Evolutionary conservation across 1,140 invertebrate species (phyloP), one percentile per base, ranked within the genome.

Genomic region (Myzus persicae): DNA sequence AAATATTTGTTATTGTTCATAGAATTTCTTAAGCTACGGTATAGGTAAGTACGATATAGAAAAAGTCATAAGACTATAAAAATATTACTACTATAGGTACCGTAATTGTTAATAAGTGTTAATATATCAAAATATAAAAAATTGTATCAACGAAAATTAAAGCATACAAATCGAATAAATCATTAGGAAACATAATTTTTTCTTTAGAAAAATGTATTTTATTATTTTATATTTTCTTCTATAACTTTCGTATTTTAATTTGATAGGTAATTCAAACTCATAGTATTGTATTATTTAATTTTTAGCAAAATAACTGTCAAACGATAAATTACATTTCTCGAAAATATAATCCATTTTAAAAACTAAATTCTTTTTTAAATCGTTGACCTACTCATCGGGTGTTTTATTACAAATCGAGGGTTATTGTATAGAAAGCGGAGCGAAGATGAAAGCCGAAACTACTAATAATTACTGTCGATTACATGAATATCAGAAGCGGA

Each of bases 401-500:
- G 81, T 84, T 84, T 51, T 51, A 93, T 81, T 51, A 84, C 81
- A 54, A 84, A 85, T 54, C 81, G 91, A 51, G 81, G 36, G 81
- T 93, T 91, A 91, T 91, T 91, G 46, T 84, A 93, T 93, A 93
- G 91, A 93, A 93, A 93, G 91, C 81, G 91, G 91, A 93, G 81
- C 46, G 91, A 93, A 93, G 91, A 93, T 93, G 91, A 93, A 93
- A 93, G 91, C 91, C 91, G 76, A 84, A 93, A 93, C 91, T 93
- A 93, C 81, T 92, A 92, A 92, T 92, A 93, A 93, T 93, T 93
- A 93, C 91, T 85, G 81, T 93, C 81, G 91, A 93, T 93, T 93
- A 93, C 81, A 54, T 84, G 91, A 93, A 93, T 93, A 93, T 93
- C 91, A 84, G 67, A 93, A 85, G 46, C 48, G 91, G 46, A 93